Evolutionary conservation across 2,888 invertebrate species (phyloP), one percentile per base, ranked within the genome.

Genomic region (Athripsodes cinereus): DNA sequence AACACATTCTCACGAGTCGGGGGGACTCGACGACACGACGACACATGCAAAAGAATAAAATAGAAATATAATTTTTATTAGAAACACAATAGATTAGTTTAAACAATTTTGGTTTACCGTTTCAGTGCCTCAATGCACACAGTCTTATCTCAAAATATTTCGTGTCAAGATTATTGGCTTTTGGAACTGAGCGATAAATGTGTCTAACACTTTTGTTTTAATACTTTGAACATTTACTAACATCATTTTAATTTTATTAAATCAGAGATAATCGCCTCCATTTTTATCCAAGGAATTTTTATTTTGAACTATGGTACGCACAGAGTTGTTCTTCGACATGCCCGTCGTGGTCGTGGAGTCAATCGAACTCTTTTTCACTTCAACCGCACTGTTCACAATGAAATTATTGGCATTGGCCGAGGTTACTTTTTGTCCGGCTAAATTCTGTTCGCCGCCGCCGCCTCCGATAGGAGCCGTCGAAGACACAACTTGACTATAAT

Each of bases 401-500:
- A 55, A 59, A 55, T 46, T 50, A 22, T 40, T 16, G 2, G 52
- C 31, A 22, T 40, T 48, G 8, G 31, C 35, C n/a, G n/a, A n/a
- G n/a, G n/a, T n/a, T 1, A 47, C 44, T 22, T 53, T 58, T n/a
- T 54, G 53, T 13, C 5, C 2, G 31, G 31, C 6, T 16, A 16
- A 26, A 40, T 13, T 40, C 13, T 40, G 40, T 8, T 13, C 16
- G 40, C 26, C 51, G 46, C 55, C 44, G 22, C 22, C 18, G 21
- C 47, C 26, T 2, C 16, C 18, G 13, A 20, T 50, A 11, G 13
- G 13, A 2, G 3, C 13, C 5, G 46, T 22, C 11, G 46, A 34
- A 10, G 62, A 55, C 44, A 63, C 63, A 3, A 63, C 63, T 50
- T 63, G 63, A 51, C 63, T 63, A 48, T 63, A 63, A 46, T 63